Evolutionary conservation across 1,140 invertebrate genomes (phyloP).

Genomic region (Camponotus vicinus): DNA sequence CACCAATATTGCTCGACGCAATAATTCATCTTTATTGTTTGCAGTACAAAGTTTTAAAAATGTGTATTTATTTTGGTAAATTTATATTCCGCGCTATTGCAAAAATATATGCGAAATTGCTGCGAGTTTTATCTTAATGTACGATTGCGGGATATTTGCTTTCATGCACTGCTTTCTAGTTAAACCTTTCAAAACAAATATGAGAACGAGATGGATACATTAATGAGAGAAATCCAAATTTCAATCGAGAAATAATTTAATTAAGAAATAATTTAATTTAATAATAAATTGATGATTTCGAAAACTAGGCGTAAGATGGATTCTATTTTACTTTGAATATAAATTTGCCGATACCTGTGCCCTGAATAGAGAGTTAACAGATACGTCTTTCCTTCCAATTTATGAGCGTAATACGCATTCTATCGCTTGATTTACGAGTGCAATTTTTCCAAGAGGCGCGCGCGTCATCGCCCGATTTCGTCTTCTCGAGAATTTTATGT

Average conservation of each 20-base stretch:
- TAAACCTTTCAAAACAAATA: background rate
- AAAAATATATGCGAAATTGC: background rate
- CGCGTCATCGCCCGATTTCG: constrained; percentile 3
- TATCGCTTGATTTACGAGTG: constrained; percentile 40
- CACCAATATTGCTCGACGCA: background rate
- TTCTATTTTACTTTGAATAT: background rate
- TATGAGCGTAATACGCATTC: constrained; percentile 42
- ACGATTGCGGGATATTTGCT: background rate
- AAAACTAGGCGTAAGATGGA: background rate
- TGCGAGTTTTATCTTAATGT: background rate
- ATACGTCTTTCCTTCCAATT: constrained; percentile 13
- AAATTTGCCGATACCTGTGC: constrained; percentile 22
- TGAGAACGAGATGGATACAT: background rate
- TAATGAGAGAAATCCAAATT: background rate
- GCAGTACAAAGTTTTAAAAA: background rate
- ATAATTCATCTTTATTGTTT: constrained; percentile 23
- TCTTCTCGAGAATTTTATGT: constrained; percentile 1
- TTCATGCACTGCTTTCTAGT: background rate
- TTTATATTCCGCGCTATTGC: background rate
- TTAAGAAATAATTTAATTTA: too few relatives aligned
- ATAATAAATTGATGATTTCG: constrained; percentile 4
- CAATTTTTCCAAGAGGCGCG: constrained; percentile 21
- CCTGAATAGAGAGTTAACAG: constrained; percentile 35
- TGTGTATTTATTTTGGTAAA: constrained; percentile 7
- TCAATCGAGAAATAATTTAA: background rate